These are phyloP conservation scores for Drosophila nr. perissopoda DNA, from an alignment of 2,888 invertebrate species.

Conservation along the genomic window DNA sequence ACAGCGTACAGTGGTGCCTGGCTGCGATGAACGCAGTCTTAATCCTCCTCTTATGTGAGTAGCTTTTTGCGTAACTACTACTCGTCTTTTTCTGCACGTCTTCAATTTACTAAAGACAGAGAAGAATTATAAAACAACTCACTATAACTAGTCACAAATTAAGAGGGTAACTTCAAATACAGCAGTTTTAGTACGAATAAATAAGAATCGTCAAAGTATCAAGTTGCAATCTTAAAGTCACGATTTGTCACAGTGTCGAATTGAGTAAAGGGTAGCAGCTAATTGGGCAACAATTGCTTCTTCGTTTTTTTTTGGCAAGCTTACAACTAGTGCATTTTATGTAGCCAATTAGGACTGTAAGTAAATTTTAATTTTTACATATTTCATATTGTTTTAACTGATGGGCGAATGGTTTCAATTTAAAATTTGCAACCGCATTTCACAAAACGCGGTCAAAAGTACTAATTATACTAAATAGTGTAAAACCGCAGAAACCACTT, in stretches of 20 bases:
- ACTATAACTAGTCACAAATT: not conserved
- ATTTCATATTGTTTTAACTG: conserved; percentile 12
- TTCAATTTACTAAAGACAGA: not conserved
- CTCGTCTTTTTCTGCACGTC: not conserved
- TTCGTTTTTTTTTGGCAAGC: not conserved
- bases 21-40: not conserved
- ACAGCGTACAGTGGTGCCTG: conserved; percentile 9
- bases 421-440: conserved; percentile 62
- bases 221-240: not conserved
- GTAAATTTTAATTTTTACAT: conserved; percentile 11
- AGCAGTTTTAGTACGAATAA: not conserved
- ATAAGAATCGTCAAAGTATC: not conserved
- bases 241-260: not conserved
- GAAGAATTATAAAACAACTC: not conserved
- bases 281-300: not conserved
- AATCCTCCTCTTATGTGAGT: not conserved
- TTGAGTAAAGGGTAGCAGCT: not conserved
- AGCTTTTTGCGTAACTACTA: not conserved
- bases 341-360: conserved; percentile 13
- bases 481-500: conserved; percentile 76
- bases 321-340: not conserved
- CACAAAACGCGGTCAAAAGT: conserved; percentile 75
- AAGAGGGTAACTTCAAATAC: not conserved
- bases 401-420: conserved; percentile 14
- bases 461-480: conserved; percentile 82